phyloP scores from a whole-genome alignment of 2,888 invertebrate genomes.

The Piscicola geometra region DNA sequence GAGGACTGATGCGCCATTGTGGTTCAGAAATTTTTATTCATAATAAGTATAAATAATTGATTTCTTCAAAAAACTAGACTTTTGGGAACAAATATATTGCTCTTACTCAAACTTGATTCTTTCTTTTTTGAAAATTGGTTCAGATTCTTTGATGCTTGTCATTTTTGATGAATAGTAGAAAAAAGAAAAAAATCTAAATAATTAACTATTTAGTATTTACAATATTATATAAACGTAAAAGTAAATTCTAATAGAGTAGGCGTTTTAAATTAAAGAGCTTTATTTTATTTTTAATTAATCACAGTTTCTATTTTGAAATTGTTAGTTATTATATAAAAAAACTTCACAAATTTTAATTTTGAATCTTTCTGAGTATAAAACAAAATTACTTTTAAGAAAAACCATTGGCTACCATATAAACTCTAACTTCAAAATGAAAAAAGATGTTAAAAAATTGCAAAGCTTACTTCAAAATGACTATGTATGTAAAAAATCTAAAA shows the following conservation, averaged over 20 bases:
- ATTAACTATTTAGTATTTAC: neutral
- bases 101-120: conserved; percentile 55
- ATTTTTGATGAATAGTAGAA: neutral
- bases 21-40: no score
- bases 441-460: conserved; percentile 4
- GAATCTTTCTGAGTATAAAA: no score
- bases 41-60: no score
- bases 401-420: conserved; percentile 14
- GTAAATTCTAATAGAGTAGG: neutral
- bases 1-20: conserved; percentile 64
- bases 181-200: neutral
- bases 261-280: neutral
- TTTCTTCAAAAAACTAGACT: no score
- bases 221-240: neutral
- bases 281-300: no score
- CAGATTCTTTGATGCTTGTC: conserved; percentile 52
- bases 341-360: no score
- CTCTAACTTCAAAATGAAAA: conserved; percentile 1
- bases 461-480: neutral
- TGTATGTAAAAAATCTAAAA: neutral
- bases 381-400: conserved; percentile 15
- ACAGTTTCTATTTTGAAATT: neutral
- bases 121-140: conserved; percentile 79
- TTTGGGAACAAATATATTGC: no score
- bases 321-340: no score